phyloP scores from a whole-genome alignment of 2,888 invertebrate genomes.

The Himalopsyche tibetana region DNA sequence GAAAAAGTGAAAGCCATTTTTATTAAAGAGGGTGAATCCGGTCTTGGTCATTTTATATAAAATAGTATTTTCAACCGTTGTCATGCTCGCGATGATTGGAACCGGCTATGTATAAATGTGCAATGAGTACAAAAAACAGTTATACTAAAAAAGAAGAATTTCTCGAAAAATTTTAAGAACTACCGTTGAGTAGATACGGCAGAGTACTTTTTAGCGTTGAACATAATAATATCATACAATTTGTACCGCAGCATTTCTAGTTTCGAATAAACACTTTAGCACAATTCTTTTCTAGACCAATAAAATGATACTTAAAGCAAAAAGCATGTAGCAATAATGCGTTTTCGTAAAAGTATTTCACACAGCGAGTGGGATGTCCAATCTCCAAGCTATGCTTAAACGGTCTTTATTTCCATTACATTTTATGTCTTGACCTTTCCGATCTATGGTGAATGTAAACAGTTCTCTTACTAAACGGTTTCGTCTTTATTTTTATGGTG shows the following conservation, averaged over 20 bases:
- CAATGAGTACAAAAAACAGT: too few relatives aligned
- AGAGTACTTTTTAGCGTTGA: too few relatives aligned
- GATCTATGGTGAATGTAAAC: neutral
- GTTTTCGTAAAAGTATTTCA: neutral
- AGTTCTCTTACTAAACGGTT: neutral
- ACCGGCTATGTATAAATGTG: too few relatives aligned
- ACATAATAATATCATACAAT: neutral
- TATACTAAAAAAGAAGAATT: too few relatives aligned
- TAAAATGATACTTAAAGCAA: constrained; percentile 25
- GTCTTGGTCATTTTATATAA: too few relatives aligned
- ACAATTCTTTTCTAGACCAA: constrained; percentile 1
- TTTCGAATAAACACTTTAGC: neutral
- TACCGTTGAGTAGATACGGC: too few relatives aligned
- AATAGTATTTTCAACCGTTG: too few relatives aligned
- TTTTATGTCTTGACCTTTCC: constrained; percentile 3
- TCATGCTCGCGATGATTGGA: too few relatives aligned
- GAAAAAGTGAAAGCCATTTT: too few relatives aligned
- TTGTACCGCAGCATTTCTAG: neutral
- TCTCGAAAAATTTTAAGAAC: neutral
- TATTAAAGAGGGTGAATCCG: too few relatives aligned
- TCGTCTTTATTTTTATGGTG: too few relatives aligned
- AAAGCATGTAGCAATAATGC: constrained; percentile 4
- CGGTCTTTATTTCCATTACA: constrained; percentile 19
- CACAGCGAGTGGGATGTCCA: neutral
- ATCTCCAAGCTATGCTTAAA: constrained; percentile 2